Percentiles rank a stretch among this genome's conserved stretches.
phyloP scores from a whole-genome alignment of 1,140 invertebrate genomes.

The Cherax quadricarinatus region DNA sequence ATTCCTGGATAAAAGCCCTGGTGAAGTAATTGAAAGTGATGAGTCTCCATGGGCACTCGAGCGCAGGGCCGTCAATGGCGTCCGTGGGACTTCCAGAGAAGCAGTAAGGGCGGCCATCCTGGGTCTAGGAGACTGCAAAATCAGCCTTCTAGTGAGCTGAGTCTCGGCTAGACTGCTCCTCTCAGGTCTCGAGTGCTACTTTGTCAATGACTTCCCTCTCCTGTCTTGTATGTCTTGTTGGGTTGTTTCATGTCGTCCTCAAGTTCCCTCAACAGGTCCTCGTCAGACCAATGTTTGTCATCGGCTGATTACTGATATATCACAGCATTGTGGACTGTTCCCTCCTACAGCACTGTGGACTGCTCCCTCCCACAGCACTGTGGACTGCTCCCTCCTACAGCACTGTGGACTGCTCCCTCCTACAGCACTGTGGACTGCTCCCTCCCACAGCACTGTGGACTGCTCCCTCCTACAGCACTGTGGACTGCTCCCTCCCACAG shows the following conservation, averaged over 20 bases:
- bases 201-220: slow-evolving; percentile 58
- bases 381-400: background rate
- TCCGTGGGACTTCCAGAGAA: background rate
- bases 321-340: background rate
- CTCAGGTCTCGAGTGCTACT: slow-evolving; percentile 57
- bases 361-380: background rate
- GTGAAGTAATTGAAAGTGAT: slow-evolving; percentile 62
- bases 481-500: background rate
- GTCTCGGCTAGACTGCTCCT: slow-evolving; percentile 23
- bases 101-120: slow-evolving; percentile 19
- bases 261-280: slow-evolving; percentile 51
- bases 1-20: slow-evolving; percentile 47
- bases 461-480: no score
- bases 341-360: background rate
- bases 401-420: background rate
- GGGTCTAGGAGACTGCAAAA: slow-evolving; percentile 13
- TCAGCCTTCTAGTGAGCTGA: background rate
- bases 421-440: no score
- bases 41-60: slow-evolving; percentile 57
- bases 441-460: no score
- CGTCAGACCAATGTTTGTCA: slow-evolving; percentile 47
- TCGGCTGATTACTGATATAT: slow-evolving; percentile 61
- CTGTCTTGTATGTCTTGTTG: slow-evolving; percentile 58
- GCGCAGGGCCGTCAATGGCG: slow-evolving; percentile 32
- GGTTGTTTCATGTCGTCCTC: slow-evolving; percentile 58